A percentile compares a stretch with the other conserved stretches of the same genome.
Evolutionary conservation across 2,888 invertebrate genomes (phyloP).

Genomic region (Amaurobius ferox): DNA sequence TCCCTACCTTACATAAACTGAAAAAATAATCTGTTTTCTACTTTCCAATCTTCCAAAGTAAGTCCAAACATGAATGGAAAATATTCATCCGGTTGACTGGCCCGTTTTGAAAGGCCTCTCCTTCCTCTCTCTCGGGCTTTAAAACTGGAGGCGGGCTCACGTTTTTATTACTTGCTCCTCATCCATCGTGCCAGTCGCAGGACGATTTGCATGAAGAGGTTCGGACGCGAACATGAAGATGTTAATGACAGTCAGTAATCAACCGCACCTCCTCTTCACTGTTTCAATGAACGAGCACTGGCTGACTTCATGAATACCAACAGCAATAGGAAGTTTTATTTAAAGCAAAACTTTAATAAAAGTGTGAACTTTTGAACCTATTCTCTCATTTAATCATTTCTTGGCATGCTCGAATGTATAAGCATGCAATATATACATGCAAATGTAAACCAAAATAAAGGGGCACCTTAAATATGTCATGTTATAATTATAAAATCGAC

Average conservation of each 20-base stretch:
- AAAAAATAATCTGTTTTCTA: no score
- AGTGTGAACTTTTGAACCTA: no score
- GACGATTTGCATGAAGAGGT: slow-evolving; percentile 45
- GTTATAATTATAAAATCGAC: no score
- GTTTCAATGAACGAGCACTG: slow-evolving; percentile 52
- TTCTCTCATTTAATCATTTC: no score
- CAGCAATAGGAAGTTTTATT: neutral
- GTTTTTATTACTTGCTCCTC: slow-evolving; percentile 15
- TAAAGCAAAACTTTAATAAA: slow-evolving; percentile 7
- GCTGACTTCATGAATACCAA: slow-evolving; percentile 53
- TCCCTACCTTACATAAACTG: no score
- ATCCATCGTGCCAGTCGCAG: slow-evolving; percentile 31
- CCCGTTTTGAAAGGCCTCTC: neutral
- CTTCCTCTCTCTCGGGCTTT: neutral
- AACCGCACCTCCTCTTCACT: slow-evolving; percentile 59
- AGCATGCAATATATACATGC: no score
- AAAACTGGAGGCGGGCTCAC: neutral
- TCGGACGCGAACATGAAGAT: slow-evolving; percentile 53
- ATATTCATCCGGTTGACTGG: no score
- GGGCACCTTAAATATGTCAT: no score
- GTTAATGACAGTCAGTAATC: slow-evolving; percentile 67
- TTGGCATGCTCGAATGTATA: no score
- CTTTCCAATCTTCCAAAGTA: no score
- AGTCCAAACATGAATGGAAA: no score
- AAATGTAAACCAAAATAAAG: no score